Percentiles rank a stretch among this genome's conserved stretches.
phyloP scores from a whole-genome alignment of 2,113 vertebrate species.

The Sceloporus tristichus region DNA sequence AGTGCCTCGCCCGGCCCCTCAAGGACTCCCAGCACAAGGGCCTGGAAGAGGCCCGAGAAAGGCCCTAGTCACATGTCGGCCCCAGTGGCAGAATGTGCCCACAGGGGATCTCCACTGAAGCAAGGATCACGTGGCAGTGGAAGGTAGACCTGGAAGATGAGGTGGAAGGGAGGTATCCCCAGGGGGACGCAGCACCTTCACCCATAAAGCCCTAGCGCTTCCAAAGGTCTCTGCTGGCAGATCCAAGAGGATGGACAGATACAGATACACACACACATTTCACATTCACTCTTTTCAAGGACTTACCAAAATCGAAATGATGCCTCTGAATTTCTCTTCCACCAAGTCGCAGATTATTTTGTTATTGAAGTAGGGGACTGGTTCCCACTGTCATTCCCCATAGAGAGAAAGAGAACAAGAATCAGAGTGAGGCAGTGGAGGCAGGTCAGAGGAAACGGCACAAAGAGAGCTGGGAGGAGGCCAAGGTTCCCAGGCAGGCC shows the following conservation, averaged over 20 bases:
- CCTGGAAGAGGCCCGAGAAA: too few species aligned
- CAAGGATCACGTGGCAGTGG: too few species aligned
- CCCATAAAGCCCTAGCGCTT: too few species aligned
- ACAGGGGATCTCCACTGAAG: too few species aligned
- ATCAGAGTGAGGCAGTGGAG: too few species aligned
- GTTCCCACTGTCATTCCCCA: slow-evolving; percentile 88
- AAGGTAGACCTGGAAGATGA: not conserved
- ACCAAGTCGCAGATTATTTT: slow-evolving; percentile 99
- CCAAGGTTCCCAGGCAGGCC: too few species aligned
- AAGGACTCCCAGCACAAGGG: too few species aligned
- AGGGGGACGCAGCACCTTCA: too few species aligned
- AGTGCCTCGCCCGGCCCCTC: too few species aligned
- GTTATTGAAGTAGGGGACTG: slow-evolving; percentile 98
- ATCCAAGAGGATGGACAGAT: not conserved
- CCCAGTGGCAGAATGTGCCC: too few species aligned
- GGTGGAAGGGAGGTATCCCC: not conserved
- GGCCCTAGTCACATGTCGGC: too few species aligned
- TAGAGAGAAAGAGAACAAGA: not conserved
- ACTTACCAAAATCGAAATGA: slow-evolving; percentile 96
- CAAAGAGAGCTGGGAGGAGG: not conserved
- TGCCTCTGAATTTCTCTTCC: slow-evolving; percentile 98
- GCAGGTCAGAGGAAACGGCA: too few species aligned
- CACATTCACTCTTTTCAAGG: not conserved
- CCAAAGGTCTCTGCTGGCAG: not conserved
- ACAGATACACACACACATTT: not conserved